phyloP scores from a whole-genome alignment of 2,797 vertebrate species.

The Prionace glauca region DNA sequence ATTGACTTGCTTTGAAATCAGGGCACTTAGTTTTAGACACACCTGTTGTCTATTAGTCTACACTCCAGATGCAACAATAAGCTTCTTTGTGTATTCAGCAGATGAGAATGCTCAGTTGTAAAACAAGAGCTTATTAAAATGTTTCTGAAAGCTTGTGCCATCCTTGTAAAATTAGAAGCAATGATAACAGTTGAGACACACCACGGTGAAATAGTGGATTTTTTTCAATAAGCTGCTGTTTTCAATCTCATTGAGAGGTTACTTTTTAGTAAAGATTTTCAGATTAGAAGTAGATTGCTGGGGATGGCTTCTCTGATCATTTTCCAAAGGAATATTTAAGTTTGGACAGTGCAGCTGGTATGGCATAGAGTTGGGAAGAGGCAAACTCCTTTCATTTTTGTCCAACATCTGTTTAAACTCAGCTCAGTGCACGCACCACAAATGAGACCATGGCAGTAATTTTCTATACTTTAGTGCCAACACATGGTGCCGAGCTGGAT shows the following conservation, averaged over 20 bases:
- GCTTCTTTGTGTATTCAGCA: slow-evolving; percentile 16
- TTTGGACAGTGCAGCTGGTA: not conserved
- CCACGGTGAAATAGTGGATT: not conserved
- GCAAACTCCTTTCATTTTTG: slow-evolving; percentile 26
- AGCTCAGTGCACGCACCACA: not conserved
- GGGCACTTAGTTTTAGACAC: not conserved
- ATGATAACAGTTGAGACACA: not conserved
- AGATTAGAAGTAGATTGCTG: not conserved
- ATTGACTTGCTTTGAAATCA: slow-evolving; percentile 25
- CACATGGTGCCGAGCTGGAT: not conserved
- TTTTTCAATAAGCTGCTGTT: not conserved
- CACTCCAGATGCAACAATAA: slow-evolving; percentile 8
- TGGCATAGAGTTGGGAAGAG: not conserved
- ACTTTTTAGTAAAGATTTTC: not conserved
- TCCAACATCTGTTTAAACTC: slow-evolving; percentile 36
- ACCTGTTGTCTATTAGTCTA: slow-evolving; percentile 31
- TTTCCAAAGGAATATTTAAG: slow-evolving; percentile 11
- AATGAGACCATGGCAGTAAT: not conserved
- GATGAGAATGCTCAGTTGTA: not conserved
- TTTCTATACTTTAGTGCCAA: not conserved
- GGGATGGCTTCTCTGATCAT: slow-evolving; percentile 27
- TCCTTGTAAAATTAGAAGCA: slow-evolving; percentile 6
- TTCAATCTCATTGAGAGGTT: not conserved
- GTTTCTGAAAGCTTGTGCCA: not conserved
- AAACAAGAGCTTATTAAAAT: slow-evolving; percentile 28